These are phyloP conservation scores for Nesogale talazaci DNA, from an alignment of 2,113 vertebrate species.

Conservation along the genomic window DNA sequence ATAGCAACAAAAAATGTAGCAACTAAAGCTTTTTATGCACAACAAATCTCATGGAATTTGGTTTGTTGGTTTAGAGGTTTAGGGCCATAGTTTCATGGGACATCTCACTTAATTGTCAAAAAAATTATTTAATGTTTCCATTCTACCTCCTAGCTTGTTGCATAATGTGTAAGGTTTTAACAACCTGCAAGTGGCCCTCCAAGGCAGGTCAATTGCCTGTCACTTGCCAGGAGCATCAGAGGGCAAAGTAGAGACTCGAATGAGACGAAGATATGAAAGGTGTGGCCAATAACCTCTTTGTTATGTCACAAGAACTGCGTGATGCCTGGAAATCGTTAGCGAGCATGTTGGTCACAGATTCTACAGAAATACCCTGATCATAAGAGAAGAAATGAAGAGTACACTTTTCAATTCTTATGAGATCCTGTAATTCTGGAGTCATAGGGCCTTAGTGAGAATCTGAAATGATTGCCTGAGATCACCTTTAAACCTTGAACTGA, in stretches of 20 bases:
- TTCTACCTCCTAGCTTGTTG: background rate
- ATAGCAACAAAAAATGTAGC: background rate
- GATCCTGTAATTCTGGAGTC: background rate
- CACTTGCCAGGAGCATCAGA: background rate
- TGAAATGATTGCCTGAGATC: background rate
- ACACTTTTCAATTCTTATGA: background rate
- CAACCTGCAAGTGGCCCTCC: background rate
- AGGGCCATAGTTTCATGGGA: background rate
- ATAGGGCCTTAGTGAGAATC: background rate
- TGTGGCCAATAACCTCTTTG: background rate
- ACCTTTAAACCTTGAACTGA: background rate
- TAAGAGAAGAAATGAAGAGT: background rate
- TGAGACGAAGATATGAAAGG: background rate
- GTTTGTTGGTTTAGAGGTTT: background rate
- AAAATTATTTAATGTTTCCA: background rate
- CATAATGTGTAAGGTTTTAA: background rate
- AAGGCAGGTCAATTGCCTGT: background rate
- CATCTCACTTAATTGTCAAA: background rate
- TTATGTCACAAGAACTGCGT: background rate
- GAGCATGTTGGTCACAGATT: background rate
- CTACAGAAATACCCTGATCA: background rate
- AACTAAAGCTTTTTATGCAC: background rate
- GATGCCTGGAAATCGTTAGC: background rate
- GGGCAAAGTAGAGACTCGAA: background rate
- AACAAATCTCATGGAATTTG: background rate